These are phyloP conservation scores for Athalia cordata DNA, from an alignment of 2,888 invertebrate genomes.

Conservation along the genomic window DNA sequence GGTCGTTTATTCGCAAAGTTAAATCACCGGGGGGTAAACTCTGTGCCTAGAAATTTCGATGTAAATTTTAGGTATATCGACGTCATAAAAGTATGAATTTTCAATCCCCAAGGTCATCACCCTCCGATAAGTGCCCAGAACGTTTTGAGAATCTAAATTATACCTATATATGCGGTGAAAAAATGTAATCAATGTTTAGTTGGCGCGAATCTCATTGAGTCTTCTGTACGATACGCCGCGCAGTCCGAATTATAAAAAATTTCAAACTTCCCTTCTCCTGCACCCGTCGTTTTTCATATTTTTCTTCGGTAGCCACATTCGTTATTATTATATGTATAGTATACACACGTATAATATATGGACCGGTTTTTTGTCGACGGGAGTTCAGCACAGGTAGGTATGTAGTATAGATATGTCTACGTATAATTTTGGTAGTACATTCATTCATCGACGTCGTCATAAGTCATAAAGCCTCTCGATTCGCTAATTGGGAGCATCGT, in stretches of 20 bases:
- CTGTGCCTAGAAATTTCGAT: not conserved
- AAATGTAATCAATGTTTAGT: no score
- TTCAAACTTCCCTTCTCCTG: no score
- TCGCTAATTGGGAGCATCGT: conserved; percentile 31
- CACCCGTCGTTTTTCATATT: not conserved
- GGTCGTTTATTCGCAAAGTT: conserved; percentile 32
- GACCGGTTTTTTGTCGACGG: conserved; percentile 11
- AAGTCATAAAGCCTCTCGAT: conserved; percentile 38
- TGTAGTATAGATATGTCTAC: not conserved
- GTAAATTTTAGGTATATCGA: not conserved
- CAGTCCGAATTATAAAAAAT: no score
- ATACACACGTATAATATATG: not conserved
- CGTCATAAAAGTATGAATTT: no score
- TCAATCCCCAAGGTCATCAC: no score
- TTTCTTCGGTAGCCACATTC: not conserved
- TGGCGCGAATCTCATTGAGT: no score
- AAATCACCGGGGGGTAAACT: conserved; percentile 25
- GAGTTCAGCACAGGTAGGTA: no score
- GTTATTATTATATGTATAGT: not conserved
- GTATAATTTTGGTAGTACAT: conserved; percentile 1
- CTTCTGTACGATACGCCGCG: no score
- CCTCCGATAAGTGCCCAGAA: no score
- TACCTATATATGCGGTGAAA: no score
- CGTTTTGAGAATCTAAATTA: no score
- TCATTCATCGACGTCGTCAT: conserved; percentile 37